Conservation (phyloP, 2,113 vertebrate species). For the Channa maculata region DNA sequence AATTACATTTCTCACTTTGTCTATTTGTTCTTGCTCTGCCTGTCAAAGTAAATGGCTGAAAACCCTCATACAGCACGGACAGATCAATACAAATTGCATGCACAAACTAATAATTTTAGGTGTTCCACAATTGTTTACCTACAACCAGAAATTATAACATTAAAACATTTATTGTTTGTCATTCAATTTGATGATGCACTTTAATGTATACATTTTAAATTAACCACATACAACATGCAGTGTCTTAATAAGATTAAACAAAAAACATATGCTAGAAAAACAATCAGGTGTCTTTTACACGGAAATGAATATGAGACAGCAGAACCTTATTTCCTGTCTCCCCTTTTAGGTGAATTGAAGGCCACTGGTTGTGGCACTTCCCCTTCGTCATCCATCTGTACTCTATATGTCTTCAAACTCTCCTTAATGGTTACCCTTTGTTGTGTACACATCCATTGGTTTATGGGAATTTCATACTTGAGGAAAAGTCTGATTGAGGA, state of each 20-base stretch:
- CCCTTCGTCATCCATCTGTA: background rate
- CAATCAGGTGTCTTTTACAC: background rate
- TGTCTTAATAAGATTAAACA: background rate
- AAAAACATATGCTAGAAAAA: background rate
- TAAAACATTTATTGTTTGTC: too few relatives aligned
- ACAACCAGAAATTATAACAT: too few relatives aligned
- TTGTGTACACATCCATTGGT: background rate
- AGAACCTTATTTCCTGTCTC: background rate
- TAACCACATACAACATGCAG: too few relatives aligned
- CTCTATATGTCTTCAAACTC: background rate
- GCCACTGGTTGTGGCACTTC: background rate
- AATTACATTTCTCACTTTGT: slow-evolving; percentile 9
- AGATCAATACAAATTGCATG: slow-evolving; percentile 1
- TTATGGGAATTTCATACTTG: background rate
- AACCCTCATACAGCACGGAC: slow-evolving; percentile 5
- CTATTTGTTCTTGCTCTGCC: background rate
- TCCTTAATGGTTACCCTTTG: background rate
- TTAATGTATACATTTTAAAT: too few relatives aligned
- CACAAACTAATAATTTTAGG: slow-evolving; percentile 2
- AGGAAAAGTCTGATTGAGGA: background rate
- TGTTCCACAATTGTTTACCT: background rate
- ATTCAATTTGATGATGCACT: too few relatives aligned
- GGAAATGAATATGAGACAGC: background rate
- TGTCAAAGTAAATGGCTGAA: too few relatives aligned
- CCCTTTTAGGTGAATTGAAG: background rate